Percentiles rank a stretch among this genome's conserved stretches.
Conservation (phyloP, 2,888 invertebrate species). For the Candidula unifasciata region DNA sequence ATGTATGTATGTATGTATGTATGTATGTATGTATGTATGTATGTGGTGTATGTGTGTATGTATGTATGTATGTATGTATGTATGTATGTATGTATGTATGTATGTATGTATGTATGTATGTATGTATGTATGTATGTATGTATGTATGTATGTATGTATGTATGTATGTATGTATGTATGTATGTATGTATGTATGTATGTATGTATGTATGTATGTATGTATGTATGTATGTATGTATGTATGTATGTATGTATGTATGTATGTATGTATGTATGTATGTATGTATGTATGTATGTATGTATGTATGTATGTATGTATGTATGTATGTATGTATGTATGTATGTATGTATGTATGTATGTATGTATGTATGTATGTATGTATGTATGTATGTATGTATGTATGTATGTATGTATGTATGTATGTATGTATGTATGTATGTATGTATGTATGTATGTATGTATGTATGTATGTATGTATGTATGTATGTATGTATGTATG, state of each 20-base stretch:
- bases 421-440: too few species aligned
- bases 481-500: too few species aligned
- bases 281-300: conserved; percentile 45
- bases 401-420: background rate
- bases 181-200: background rate
- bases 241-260: conserved; percentile 34
- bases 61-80: background rate
- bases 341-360: background rate
- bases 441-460: too few species aligned
- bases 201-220: conserved; percentile 2
- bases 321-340: conserved; percentile 38
- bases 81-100: conserved; percentile 24
- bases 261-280: conserved; percentile 34
- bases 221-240: conserved; percentile 17
- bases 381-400: too few species aligned
- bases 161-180: background rate
- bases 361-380: background rate
- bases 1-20: conserved; percentile 1
- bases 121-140: conserved; percentile 26
- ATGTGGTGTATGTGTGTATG: conserved; percentile 13
- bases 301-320: conserved; percentile 45
- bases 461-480: too few species aligned
- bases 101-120: conserved; percentile 25
- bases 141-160: conserved; percentile 18
- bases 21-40: conserved; percentile 5